phyloP scores from a whole-genome alignment of 2,888 invertebrate species.

The Cataglyphis cursor region DNA sequence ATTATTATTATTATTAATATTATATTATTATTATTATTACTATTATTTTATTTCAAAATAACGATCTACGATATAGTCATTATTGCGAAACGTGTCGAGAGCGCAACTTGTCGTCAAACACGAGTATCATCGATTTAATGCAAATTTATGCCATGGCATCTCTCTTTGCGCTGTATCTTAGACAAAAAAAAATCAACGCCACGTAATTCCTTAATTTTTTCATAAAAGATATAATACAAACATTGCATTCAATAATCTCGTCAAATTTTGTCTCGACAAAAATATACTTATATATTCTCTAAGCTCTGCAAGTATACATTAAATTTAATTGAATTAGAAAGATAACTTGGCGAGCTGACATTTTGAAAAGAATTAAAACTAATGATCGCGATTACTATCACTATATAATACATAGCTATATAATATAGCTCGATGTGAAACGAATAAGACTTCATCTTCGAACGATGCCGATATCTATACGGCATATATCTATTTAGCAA shows the following conservation, averaged over 20 bases:
- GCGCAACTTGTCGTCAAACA: neutral
- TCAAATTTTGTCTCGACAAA: no score
- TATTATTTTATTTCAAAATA: conserved; percentile 3
- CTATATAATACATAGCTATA: neutral
- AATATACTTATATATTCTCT: neutral
- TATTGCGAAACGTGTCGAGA: neutral
- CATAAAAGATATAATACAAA: neutral
- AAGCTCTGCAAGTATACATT: neutral
- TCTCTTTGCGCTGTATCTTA: neutral
- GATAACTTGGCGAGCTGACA: neutral
- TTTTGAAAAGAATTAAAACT: neutral
- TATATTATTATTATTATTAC: neutral
- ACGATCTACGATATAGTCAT: neutral
- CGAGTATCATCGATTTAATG: conserved; percentile 8
- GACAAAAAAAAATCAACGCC: neutral
- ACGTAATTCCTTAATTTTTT: neutral
- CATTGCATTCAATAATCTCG: neutral
- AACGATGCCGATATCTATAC: neutral
- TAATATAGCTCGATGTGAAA: neutral
- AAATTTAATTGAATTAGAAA: neutral
- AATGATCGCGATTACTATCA: neutral
- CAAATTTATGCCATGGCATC: neutral
- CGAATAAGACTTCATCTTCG: conserved; percentile 13
- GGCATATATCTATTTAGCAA: neutral
- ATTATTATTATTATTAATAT: neutral